Conservation (phyloP, 2,888 invertebrate species). For the Cantharis lateralis region DNA sequence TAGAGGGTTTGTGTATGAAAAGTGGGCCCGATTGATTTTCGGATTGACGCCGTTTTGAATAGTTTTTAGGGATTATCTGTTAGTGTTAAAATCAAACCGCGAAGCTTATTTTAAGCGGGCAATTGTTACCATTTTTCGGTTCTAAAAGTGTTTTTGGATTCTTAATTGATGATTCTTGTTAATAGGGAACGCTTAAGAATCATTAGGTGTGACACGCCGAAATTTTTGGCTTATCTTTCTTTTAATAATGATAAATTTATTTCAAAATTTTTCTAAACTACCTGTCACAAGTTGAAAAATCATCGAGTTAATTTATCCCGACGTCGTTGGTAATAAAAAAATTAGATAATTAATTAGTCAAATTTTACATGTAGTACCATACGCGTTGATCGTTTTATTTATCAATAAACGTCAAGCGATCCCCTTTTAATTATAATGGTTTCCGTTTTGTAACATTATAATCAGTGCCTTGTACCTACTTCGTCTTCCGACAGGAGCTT, state of each 20-base stretch:
- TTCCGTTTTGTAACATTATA: conserved; percentile 31
- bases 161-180: background rate
- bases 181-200: background rate
- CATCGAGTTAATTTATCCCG: background rate
- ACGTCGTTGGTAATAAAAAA: background rate
- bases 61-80: background rate
- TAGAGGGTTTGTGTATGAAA: conserved; percentile 34
- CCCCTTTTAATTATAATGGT: conserved; percentile 29
- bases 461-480: conserved; percentile 28
- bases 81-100: background rate
- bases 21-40: conserved; percentile 17
- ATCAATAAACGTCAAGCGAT: conserved; percentile 22
- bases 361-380: background rate
- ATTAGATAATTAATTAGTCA: conserved; percentile 6
- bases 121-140: background rate
- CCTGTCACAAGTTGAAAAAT: background rate
- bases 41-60: conserved; percentile 5
- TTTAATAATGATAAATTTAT: conserved; percentile 1
- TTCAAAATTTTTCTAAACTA: conserved; percentile 1
- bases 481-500: conserved; percentile 31
- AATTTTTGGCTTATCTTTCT: background rate
- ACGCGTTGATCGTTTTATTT: conserved; percentile 16
- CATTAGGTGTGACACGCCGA: background rate
- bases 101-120: background rate
- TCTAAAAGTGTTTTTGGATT: background rate